phyloP scores from a whole-genome alignment of 2,888 invertebrate genomes.

The Oxyteleia sp. region DNA sequence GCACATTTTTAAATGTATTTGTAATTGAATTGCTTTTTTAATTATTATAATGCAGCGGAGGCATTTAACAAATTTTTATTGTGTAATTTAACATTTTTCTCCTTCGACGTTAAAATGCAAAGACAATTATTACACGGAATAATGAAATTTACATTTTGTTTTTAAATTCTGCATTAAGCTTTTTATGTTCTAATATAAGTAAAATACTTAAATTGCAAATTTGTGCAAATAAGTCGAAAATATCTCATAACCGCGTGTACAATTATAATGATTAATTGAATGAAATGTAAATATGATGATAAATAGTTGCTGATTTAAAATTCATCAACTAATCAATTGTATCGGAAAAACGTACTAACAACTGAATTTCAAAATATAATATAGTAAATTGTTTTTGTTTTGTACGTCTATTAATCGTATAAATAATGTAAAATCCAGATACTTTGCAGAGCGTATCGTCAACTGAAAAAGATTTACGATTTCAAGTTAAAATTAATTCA shows the following conservation, averaged over 20 bases:
- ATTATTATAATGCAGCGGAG: too few relatives aligned
- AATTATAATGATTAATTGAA: slow-evolving; percentile 49
- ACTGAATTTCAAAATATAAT: background rate
- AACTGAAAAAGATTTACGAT: slow-evolving; percentile 38
- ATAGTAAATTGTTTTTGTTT: too few relatives aligned
- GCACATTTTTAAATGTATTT: slow-evolving; percentile 64
- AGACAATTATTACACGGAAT: background rate
- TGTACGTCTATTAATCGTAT: slow-evolving; percentile 7
- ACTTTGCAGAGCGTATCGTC: slow-evolving; percentile 7
- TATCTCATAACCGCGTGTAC: slow-evolving; percentile 13
- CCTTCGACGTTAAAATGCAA: too few relatives aligned
- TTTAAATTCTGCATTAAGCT: too few relatives aligned
- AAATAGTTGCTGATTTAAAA: slow-evolving; percentile 38
- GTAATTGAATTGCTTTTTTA: too few relatives aligned
- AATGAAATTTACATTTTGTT: background rate
- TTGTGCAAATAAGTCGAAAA: too few relatives aligned
- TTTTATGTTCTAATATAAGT: too few relatives aligned
- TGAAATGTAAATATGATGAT: slow-evolving; percentile 42
- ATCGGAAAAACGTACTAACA: background rate
- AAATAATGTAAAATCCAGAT: slow-evolving; percentile 18
- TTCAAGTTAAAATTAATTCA: slow-evolving; percentile 51
- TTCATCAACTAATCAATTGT: slow-evolving; percentile 26
- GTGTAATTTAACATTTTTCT: too few relatives aligned
- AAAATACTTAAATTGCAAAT: too few relatives aligned
- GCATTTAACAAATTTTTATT: too few relatives aligned